Evolutionary conservation across 2,888 invertebrate species (phyloP).

Genomic region (Steromphala cineraria): DNA sequence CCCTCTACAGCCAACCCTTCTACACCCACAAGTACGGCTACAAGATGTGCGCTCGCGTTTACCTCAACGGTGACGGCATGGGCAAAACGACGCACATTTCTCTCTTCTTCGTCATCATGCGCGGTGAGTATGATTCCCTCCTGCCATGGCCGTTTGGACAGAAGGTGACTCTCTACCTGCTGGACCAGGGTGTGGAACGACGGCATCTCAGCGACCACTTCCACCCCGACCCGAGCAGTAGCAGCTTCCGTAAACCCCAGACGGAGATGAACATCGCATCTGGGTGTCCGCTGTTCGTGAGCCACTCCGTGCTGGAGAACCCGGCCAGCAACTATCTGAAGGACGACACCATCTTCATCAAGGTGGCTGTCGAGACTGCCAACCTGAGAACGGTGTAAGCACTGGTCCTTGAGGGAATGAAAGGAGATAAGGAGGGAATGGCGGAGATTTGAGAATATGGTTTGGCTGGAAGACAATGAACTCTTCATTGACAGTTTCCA

Average conservation of each 20-base stretch:
- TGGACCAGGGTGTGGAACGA: slow-evolving; percentile 63
- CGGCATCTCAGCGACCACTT: slow-evolving; percentile 65
- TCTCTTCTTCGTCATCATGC: slow-evolving; percentile 72
- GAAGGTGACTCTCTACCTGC: slow-evolving; percentile 66
- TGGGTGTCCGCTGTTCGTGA: slow-evolving; percentile 66
- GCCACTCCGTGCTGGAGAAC: slow-evolving; percentile 58
- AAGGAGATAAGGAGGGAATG: too few species aligned
- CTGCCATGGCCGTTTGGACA: slow-evolving; percentile 70
- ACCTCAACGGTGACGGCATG: slow-evolving; percentile 73
- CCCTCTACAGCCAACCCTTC: slow-evolving; percentile 72
- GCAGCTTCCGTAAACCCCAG: slow-evolving; percentile 62
- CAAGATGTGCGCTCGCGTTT: slow-evolving; percentile 72
- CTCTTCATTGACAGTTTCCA: too few species aligned
- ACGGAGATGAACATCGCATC: slow-evolving; percentile 72
- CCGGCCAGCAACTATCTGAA: slow-evolving; percentile 48
- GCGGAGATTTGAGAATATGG: too few species aligned
- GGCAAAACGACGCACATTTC: slow-evolving; percentile 69
- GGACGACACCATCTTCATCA: slow-evolving; percentile 65
- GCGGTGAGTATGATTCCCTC: slow-evolving; percentile 70
- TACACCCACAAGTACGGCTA: slow-evolving; percentile 69
- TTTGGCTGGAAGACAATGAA: too few species aligned
- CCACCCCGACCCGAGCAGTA: slow-evolving; percentile 66
- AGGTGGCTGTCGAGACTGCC: slow-evolving; percentile 49
- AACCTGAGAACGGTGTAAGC: too few species aligned
- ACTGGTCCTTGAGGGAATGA: neutral